A percentile compares a stretch with the other conserved stretches of the same genome.
phyloP scores from a whole-genome alignment of 2,888 invertebrate species.

The Pseudococcus viburni region DNA sequence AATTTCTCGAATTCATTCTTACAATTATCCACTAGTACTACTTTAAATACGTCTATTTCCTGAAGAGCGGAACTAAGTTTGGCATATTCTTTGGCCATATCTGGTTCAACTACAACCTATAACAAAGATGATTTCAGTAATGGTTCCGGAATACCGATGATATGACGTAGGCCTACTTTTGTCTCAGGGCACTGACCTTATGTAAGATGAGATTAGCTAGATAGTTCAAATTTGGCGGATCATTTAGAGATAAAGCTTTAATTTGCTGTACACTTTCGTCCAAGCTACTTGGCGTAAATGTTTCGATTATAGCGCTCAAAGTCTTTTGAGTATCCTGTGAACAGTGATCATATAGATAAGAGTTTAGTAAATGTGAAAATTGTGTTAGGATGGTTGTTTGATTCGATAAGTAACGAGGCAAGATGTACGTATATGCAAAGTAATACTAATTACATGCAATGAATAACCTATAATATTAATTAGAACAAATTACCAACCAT shows the following conservation, averaged over 20 bases:
- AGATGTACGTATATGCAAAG: neutral
- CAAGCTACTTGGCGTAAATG: constrained; percentile 60
- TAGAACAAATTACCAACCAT: constrained; percentile 41
- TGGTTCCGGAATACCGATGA: neutral
- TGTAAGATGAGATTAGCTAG: constrained; percentile 61
- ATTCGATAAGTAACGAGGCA: neutral
- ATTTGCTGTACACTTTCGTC: constrained; percentile 64
- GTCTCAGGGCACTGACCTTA: constrained; percentile 38
- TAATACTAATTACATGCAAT: neutral
- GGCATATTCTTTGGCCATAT: constrained; percentile 65
- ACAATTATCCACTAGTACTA: constrained; percentile 62
- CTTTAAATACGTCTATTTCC: constrained; percentile 64
- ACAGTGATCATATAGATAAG: neutral
- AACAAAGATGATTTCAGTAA: neutral
- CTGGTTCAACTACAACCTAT: constrained; percentile 57
- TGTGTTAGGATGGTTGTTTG: neutral
- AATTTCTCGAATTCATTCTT: constrained; percentile 62
- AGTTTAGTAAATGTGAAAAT: neutral
- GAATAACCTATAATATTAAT: constrained; percentile 35
- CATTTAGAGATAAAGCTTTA: constrained; percentile 62
- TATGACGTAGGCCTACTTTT: constrained; percentile 26
- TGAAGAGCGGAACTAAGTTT: constrained; percentile 60
- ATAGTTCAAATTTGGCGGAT: constrained; percentile 63
- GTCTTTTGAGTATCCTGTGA: constrained; percentile 64
- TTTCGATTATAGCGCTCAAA: constrained; percentile 61